Evolutionary conservation across 2,888 invertebrate species (phyloP).

Genomic region (Calameuta idolon): DNA sequence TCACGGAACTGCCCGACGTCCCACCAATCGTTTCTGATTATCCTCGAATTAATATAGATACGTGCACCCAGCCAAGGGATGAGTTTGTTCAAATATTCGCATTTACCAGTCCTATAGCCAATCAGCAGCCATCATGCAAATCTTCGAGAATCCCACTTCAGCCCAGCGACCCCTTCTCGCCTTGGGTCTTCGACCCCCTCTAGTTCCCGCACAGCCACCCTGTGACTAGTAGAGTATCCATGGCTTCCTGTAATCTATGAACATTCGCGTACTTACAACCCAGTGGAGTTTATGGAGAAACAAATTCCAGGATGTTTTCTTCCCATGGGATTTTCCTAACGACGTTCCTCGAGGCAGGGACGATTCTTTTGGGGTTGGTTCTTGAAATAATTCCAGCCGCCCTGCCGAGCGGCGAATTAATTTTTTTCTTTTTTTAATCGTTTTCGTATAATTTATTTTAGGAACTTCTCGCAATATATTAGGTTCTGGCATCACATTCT

Average conservation of each 20-base stretch:
- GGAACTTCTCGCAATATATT: conserved; percentile 56
- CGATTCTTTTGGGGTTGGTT: neutral
- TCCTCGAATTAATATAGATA: neutral
- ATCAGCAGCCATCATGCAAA: conserved; percentile 37
- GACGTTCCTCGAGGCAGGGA: neutral
- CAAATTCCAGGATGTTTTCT: too few species aligned
- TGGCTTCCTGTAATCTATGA: neutral
- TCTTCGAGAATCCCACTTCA: conserved; percentile 22
- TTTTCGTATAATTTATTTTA: conserved; percentile 49
- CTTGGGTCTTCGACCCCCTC: neutral
- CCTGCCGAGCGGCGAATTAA: neutral
- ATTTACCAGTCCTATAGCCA: conserved; percentile 33
- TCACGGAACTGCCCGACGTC: neutral
- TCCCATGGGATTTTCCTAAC: neutral
- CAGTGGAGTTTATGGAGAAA: neutral
- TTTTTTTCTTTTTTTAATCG: neutral
- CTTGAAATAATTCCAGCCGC: neutral
- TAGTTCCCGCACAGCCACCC: neutral
- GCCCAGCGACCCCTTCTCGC: conserved; percentile 11
- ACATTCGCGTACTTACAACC: neutral
- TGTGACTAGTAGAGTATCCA: neutral
- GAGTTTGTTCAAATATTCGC: conserved; percentile 20
- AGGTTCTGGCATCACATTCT: conserved; percentile 37
- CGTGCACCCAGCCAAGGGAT: neutral
- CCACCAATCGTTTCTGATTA: neutral